These are phyloP conservation scores for Ochropleura leucogaster DNA, from an alignment of 2,888 invertebrate genomes.

Conservation along the genomic window DNA sequence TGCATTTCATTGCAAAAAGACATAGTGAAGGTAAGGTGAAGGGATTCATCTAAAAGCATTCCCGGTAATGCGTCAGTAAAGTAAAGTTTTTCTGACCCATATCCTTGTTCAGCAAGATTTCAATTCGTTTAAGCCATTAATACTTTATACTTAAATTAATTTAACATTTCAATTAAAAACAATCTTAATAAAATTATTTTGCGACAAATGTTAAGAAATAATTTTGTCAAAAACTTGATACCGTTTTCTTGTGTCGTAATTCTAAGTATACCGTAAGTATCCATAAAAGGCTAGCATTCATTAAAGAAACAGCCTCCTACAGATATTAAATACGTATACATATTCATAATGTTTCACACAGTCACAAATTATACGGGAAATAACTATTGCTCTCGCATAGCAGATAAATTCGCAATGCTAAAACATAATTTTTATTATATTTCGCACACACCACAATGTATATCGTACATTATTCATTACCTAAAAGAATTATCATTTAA, in stretches of 20 bases:
- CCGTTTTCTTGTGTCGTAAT: slow-evolving; percentile 59
- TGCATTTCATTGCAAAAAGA: not conserved
- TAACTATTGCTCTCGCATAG: slow-evolving; percentile 62
- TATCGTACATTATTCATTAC: slow-evolving; percentile 45
- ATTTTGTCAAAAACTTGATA: slow-evolving; percentile 21
- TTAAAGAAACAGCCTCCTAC: slow-evolving; percentile 35
- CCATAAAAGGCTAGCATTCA: slow-evolving; percentile 34
- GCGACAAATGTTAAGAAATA: not conserved
- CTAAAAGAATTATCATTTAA: slow-evolving; percentile 41
- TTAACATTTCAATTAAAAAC: slow-evolving; percentile 44
- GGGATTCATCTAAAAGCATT: not conserved
- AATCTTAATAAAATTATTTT: slow-evolving; percentile 17
- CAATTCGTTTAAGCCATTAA: slow-evolving; percentile 3
- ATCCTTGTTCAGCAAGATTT: not conserved
- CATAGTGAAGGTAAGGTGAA: not conserved
- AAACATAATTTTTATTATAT: slow-evolving; percentile 52
- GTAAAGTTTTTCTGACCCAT: slow-evolving; percentile 1
- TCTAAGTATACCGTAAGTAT: slow-evolving; percentile 35
- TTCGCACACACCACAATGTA: slow-evolving; percentile 61
- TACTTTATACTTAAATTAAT: slow-evolving; percentile 47
- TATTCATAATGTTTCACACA: slow-evolving; percentile 53
- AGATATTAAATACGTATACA: slow-evolving; percentile 47
- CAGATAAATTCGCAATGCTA: slow-evolving; percentile 67
- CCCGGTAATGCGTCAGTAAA: not conserved
- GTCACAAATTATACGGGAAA: slow-evolving; percentile 46